A percentile compares a stretch with the other conserved stretches of the same genome.
Conservation (phyloP, 2,797 vertebrate species). For the Anniella stebbinsi region DNA sequence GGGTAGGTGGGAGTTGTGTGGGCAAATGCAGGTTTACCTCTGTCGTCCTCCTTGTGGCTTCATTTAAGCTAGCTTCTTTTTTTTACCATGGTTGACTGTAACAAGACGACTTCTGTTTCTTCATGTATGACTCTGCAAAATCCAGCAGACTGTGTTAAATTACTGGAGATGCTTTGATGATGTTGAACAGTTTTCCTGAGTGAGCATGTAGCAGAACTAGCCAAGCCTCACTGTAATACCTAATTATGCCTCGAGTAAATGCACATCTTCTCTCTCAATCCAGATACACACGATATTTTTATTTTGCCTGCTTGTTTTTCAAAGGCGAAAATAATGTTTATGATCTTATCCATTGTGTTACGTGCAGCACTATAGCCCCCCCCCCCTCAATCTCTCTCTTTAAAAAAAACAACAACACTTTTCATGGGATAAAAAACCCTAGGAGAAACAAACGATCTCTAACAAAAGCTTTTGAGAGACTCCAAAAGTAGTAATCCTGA, state of each 20-base stretch:
- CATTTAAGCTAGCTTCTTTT: neutral
- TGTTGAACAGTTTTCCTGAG: conserved; percentile 57
- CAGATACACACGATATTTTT: neutral
- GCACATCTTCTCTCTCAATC: neutral
- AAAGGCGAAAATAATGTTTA: neutral
- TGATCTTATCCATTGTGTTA: neutral
- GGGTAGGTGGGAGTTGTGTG: conserved; percentile 2
- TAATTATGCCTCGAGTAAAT: conserved; percentile 35
- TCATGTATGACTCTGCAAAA: conserved; percentile 67
- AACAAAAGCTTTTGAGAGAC: conserved; percentile 1
- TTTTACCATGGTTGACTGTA: neutral
- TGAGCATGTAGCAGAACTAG: conserved; percentile 36
- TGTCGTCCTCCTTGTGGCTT: neutral
- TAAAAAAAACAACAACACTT: too few species aligned
- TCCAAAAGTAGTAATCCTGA: neutral
- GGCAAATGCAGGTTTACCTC: conserved; percentile 16
- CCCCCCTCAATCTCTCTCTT: neutral
- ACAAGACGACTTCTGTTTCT: conserved; percentile 28
- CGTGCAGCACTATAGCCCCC: neutral
- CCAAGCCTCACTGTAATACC: conserved; percentile 5
- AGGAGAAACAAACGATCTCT: neutral
- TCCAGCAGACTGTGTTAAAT: conserved; percentile 60
- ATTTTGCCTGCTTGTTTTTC: neutral
- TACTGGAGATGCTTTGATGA: conserved; percentile 56
- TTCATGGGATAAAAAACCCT: neutral